Conservation (phyloP, 1,140 invertebrate genomes). For the Dysdera silvatica region DNA sequence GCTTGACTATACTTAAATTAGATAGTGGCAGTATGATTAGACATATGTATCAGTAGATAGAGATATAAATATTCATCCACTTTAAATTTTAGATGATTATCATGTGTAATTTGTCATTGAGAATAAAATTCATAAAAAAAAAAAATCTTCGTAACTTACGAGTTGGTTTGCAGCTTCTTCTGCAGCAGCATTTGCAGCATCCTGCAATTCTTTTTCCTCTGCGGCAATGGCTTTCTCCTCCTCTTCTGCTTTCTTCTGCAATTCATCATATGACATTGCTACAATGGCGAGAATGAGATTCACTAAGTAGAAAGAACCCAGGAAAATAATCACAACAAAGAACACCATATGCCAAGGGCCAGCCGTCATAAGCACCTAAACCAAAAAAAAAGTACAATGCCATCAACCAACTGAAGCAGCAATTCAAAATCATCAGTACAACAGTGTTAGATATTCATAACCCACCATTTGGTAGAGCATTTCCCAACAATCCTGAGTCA, state of each 20-base stretch:
- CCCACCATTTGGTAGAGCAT: constrained; percentile 82
- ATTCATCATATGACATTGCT: constrained; percentile 97
- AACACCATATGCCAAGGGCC: constrained; percentile 96
- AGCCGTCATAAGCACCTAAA: constrained; percentile 68
- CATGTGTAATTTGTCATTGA: too few species aligned
- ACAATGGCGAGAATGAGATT: constrained; percentile 99
- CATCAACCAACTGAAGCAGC: too few species aligned
- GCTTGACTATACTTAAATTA: too few species aligned
- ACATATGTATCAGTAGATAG: too few species aligned
- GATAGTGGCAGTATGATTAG: too few species aligned
- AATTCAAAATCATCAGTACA: too few species aligned
- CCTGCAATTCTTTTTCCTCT: constrained; percentile 41
- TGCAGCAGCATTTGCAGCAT: constrained; percentile 16
- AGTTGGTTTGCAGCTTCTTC: constrained; percentile 15
- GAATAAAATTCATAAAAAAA: too few species aligned
- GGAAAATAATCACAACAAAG: constrained; percentile 96
- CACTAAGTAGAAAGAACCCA: constrained; percentile 96
- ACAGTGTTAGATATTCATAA: too few species aligned
- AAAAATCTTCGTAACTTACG: neutral
- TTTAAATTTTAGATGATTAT: too few species aligned
- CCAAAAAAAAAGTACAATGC: too few species aligned
- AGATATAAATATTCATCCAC: too few species aligned
- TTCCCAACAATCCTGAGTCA: constrained; percentile 99
- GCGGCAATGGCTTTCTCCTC: constrained; percentile 61
- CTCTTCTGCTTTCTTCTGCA: constrained; percentile 95